A percentile compares a stretch with the other conserved stretches of the same genome.
These are phyloP conservation scores for Choreutis nemorana DNA, from an alignment of 2,888 invertebrate genomes.

Conservation along the genomic window DNA sequence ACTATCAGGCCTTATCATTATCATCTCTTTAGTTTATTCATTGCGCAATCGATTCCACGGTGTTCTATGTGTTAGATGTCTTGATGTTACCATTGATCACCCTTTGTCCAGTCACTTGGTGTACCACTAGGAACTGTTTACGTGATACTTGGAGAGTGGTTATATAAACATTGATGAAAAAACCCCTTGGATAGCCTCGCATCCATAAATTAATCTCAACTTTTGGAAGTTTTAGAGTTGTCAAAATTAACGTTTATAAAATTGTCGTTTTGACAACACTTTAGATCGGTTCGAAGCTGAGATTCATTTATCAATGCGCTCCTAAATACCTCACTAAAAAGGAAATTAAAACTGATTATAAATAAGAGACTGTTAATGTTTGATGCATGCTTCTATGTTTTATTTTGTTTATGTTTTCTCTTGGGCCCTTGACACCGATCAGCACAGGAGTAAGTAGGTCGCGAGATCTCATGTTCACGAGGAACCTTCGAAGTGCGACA, in stretches of 20 bases:
- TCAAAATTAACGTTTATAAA: too few species aligned
- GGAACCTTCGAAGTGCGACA: background rate
- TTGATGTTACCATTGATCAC: too few species aligned
- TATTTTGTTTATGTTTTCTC: slow-evolving; percentile 55
- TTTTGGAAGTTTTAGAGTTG: too few species aligned
- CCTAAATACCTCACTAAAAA: slow-evolving; percentile 31
- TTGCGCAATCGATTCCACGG: slow-evolving; percentile 58
- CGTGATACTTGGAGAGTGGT: slow-evolving; percentile 62
- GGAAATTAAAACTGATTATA: slow-evolving; percentile 19
- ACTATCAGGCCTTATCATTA: too few species aligned
- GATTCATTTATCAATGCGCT: too few species aligned
- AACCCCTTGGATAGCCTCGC: slow-evolving; percentile 18
- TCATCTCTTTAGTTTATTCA: slow-evolving; percentile 15
- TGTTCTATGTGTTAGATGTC: slow-evolving; percentile 26
- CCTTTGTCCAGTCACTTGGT: too few species aligned
- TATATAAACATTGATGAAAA: slow-evolving; percentile 13
- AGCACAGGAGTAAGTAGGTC: slow-evolving; percentile 56
- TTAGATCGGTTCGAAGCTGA: too few species aligned
- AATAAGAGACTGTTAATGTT: too few species aligned
- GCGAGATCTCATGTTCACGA: slow-evolving; percentile 17
- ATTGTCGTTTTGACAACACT: too few species aligned
- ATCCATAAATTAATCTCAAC: slow-evolving; percentile 8
- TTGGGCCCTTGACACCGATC: slow-evolving; percentile 57
- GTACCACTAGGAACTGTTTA: slow-evolving; percentile 13
- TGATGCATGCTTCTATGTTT: slow-evolving; percentile 54